These are phyloP conservation scores for Rhipidura dahli DNA, from an alignment of 2,113 vertebrate species.

Conservation along the genomic window DNA sequence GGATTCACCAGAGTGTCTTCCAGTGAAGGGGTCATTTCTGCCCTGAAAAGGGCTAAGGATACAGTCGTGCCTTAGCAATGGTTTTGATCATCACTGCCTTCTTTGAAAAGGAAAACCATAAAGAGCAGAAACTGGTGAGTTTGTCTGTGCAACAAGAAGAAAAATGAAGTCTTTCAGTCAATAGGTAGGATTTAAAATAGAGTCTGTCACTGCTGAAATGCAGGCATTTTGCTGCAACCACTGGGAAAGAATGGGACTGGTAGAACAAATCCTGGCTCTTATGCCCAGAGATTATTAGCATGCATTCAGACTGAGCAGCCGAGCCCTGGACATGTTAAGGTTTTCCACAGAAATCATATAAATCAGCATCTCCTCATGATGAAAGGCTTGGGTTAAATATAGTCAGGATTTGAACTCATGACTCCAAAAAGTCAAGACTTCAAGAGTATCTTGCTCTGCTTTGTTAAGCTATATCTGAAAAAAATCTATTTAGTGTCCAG, in stretches of 20 bases:
- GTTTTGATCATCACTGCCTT: neutral
- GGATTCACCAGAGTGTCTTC: neutral
- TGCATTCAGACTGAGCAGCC: neutral
- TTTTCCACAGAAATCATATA: neutral
- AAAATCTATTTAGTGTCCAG: neutral
- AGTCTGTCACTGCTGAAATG: neutral
- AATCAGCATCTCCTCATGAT: neutral
- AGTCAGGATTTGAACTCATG: neutral
- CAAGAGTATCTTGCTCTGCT: neutral
- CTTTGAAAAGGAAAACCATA: neutral
- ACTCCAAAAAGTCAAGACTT: neutral
- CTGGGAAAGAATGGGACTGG: neutral
- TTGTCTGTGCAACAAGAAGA: neutral
- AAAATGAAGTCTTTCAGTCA: neutral
- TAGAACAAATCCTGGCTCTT: neutral
- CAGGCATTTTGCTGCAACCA: neutral
- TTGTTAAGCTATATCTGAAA: neutral
- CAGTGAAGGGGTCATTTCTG: neutral
- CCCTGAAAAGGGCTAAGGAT: neutral
- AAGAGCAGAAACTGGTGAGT: neutral
- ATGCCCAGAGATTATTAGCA: neutral
- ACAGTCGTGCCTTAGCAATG: neutral
- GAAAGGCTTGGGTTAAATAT: neutral
- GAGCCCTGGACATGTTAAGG: neutral
- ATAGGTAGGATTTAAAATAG: neutral